A percentile compares a stretch with the other conserved stretches of the same genome.
Conservation (phyloP, 2,888 invertebrate genomes). For the Danaus chrysippus region DNA sequence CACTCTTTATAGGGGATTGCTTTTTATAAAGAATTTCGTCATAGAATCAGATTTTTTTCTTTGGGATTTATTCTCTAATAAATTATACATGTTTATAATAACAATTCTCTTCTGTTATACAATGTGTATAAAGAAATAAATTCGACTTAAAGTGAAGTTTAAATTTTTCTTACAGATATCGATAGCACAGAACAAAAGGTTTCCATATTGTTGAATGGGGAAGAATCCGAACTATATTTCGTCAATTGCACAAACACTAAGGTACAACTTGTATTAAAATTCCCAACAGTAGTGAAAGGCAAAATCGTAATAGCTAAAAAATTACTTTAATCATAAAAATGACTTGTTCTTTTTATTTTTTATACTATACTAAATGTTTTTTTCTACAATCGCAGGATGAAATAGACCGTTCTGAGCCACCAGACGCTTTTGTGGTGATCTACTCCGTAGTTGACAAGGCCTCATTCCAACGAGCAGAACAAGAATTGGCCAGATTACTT, state of each 20-base stretch:
- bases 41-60: too few species aligned
- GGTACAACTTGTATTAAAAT: constrained; percentile 60
- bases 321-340: not conserved
- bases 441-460: constrained; percentile 95
- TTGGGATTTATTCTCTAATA: too few species aligned
- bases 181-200: constrained; percentile 90
- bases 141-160: constrained; percentile 2
- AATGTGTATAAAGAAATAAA: too few species aligned
- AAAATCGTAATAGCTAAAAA: not conserved
- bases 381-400: constrained; percentile 79
- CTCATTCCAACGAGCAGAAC: constrained; percentile 90
- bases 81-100: too few species aligned
- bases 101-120: too few species aligned
- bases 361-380: constrained; percentile 14
- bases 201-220: constrained; percentile 94
- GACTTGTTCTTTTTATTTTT: constrained; percentile 10
- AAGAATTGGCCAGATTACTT: constrained; percentile 86
- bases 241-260: constrained; percentile 85
- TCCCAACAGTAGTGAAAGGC: too few species aligned
- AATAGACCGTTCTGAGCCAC: constrained; percentile 83
- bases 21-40: too few species aligned
- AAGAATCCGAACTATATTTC: constrained; percentile 95
- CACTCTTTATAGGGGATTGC: too few species aligned
- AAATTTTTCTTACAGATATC: constrained; percentile 77
- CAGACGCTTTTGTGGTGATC: constrained; percentile 92